Percentiles rank a stretch among this genome's conserved stretches.
Evolutionary conservation across 2,113 vertebrate species (phyloP).

Genomic region (Nothobranchius furzeri): DNA sequence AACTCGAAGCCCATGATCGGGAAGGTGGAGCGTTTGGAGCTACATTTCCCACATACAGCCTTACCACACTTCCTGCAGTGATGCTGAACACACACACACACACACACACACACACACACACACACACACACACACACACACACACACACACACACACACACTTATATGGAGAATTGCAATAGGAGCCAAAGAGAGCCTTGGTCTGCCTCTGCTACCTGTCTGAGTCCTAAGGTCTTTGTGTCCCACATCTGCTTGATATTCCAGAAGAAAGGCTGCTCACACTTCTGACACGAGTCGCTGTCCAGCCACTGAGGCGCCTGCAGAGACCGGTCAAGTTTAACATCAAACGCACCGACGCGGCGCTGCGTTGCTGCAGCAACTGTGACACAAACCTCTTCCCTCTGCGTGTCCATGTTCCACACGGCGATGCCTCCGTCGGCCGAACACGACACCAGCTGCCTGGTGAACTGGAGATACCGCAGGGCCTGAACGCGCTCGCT

Average conservation of each 20-base stretch:
- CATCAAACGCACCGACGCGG: neutral
- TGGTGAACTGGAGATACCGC: conserved; percentile 88
- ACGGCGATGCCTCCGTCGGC: conserved; percentile 94
- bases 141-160: conserved; percentile 25
- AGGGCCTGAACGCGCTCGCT: conserved; percentile 94
- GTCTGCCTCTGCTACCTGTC: conserved; percentile 82
- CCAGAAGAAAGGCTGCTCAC: conserved; percentile 98
- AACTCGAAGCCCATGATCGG: conserved; percentile 98
- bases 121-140: conserved; percentile 6
- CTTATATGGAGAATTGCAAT: neutral
- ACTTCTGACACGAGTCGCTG: conserved; percentile 97
- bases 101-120: neutral
- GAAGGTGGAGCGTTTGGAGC: conserved; percentile 90
- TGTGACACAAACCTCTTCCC: conserved; percentile 87
- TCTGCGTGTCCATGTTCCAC: conserved; percentile 96
- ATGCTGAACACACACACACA: conserved; percentile 80
- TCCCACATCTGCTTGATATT: conserved; percentile 99
- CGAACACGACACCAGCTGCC: conserved; percentile 93
- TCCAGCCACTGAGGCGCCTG: conserved; percentile 97
- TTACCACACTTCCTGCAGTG: conserved; percentile 97
- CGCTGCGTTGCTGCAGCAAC: neutral
- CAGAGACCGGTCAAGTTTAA: neutral
- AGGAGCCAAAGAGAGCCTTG: neutral
- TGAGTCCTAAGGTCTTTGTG: conserved; percentile 89
- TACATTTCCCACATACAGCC: conserved; percentile 95